phyloP scores from a whole-genome alignment of 2,797 vertebrate species.

The Poliocrania exsul region DNA sequence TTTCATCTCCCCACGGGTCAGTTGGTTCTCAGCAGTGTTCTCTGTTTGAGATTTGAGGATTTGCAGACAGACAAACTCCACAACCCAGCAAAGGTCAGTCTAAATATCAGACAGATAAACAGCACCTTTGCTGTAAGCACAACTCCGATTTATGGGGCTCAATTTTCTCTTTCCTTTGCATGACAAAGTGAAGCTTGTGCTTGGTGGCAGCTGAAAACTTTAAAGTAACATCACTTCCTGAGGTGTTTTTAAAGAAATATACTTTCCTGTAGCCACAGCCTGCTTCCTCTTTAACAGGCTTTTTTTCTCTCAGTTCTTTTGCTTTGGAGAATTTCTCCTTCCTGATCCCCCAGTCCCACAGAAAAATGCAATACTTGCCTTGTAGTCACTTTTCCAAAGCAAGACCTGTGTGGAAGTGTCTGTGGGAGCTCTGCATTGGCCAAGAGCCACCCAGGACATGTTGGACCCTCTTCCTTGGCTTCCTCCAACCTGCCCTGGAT shows the following conservation, averaged over 20 bases:
- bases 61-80: constrained; percentile 80
- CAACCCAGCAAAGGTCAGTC: constrained; percentile 77
- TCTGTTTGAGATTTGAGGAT: constrained; percentile 70
- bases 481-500: not conserved
- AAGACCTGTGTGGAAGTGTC: not conserved
- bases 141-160: constrained; percentile 59
- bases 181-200: constrained; percentile 22
- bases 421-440: not conserved
- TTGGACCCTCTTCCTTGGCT: not conserved
- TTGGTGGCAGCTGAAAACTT: constrained; percentile 35
- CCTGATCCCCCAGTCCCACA: not conserved
- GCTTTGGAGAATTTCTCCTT: constrained; percentile 38
- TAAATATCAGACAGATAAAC: constrained; percentile 78
- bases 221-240: constrained; percentile 65
- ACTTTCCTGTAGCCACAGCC: constrained; percentile 46
- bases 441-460: not conserved
- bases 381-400: not conserved
- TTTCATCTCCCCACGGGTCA: constrained; percentile 64
- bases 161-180: constrained; percentile 57
- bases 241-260: constrained; percentile 61
- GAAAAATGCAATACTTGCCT: constrained; percentile 5
- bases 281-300: not conserved
- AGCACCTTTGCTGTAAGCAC: constrained; percentile 61
- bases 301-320: not conserved
- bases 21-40: constrained; percentile 56